Conservation (phyloP, 2,113 vertebrate species). For the Calidris pygmaea region DNA sequence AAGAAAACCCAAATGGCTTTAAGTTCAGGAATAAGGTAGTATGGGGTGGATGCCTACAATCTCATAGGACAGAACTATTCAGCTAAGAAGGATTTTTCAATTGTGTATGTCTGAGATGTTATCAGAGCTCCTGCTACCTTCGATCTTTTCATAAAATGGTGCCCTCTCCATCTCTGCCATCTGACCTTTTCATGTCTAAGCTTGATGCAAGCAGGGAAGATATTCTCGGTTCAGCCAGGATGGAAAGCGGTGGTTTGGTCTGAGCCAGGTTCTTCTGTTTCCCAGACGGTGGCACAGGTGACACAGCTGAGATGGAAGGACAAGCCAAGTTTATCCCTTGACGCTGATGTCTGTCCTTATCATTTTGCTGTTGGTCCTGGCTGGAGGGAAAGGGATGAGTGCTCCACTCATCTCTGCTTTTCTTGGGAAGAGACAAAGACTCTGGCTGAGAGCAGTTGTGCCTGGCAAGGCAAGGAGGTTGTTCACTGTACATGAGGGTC, state of each 20-base stretch:
- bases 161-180: not conserved
- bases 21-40: not conserved
- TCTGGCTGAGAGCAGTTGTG: not conserved
- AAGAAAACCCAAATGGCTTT: not conserved
- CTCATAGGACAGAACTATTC: not conserved
- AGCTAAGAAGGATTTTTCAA: not conserved
- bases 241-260: not conserved
- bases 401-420: not conserved
- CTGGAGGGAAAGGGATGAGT: not conserved
- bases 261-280: not conserved
- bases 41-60: not conserved
- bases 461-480: not conserved
- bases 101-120: not conserved
- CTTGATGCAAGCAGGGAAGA: not conserved
- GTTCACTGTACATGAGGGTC: not conserved
- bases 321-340: not conserved
- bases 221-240: not conserved
- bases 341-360: not conserved
- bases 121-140: not conserved
- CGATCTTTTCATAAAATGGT: not conserved
- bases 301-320: not conserved
- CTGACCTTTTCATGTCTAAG: conserved; percentile 15
- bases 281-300: not conserved
- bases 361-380: not conserved
- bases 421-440: not conserved